Base-by-base conservation (phyloP, 2,888 invertebrate species). In the Clusia tigrina region DNA sequence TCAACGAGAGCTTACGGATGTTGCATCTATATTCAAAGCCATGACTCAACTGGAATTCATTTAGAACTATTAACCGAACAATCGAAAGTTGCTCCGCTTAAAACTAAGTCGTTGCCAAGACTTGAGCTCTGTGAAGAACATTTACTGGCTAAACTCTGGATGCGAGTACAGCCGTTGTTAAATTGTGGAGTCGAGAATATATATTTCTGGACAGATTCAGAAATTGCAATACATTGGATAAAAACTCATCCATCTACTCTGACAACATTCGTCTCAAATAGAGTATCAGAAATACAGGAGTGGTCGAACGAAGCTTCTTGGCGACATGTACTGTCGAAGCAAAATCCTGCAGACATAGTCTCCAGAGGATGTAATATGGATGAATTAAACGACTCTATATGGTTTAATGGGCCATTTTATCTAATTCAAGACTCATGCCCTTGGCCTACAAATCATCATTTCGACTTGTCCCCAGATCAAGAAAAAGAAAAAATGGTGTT, bases 281-380 rank as follows among this genome's bases (percentile, higher is more conserved):
- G 42, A 42, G 42, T 42, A 3, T 42, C 42, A n/a, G 42, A 42
- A 42, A 42, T 42, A 10, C 42, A 42, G n/a, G 42, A 42, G 42
- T 42, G 42, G 42, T 42, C 42, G n/a, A n/a, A n/a, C n/a, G n/a
- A n/a, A n/a, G n/a, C n/a, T n/a, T n/a, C n/a, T n/a, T n/a, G n/a
- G n/a, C n/a, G n/a, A n/a, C n/a, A n/a, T n/a, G n/a, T n/a, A n/a
- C n/a, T n/a, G n/a, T n/a, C n/a, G n/a, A n/a, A n/a, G n/a, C n/a
- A n/a, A n/a, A n/a, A n/a, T n/a, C n/a, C n/a, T n/a, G n/a, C n/a
- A n/a, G n/a, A n/a, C n/a, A n/a, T n/a, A n/a, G n/a, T n/a, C n/a
- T n/a, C n/a, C n/a, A n/a, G n/a, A n/a, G n/a, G n/a, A n/a, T n/a
- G n/a, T n/a, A n/a, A n/a, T n/a, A n/a, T n/a, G n/a, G n/a, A n/a